Percentiles rank a stretch among this genome's conserved stretches.
These are phyloP conservation scores for Drosophila sordidapex DNA, from an alignment of 2,888 invertebrate genomes.

Conservation along the genomic window DNA sequence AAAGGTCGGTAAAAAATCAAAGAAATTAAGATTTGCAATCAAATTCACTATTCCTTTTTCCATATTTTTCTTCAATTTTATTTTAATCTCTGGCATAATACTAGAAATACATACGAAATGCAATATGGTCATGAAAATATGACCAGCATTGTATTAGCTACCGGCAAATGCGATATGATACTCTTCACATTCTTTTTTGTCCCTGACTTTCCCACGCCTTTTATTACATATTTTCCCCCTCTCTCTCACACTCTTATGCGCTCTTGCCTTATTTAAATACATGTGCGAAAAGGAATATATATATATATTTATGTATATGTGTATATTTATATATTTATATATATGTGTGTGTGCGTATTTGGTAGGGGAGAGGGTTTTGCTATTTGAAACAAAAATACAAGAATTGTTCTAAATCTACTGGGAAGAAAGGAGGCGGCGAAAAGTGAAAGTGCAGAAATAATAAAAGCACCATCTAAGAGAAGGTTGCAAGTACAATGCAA, in stretches of 20 bases:
- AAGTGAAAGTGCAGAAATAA: slow-evolving; percentile 66
- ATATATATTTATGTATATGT: neutral
- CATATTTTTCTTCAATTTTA: neutral
- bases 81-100: neutral
- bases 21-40: neutral
- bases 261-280: slow-evolving; percentile 22
- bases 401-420: slow-evolving; percentile 71
- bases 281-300: slow-evolving; percentile 11
- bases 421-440: slow-evolving; percentile 28
- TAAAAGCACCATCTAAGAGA: slow-evolving; percentile 20
- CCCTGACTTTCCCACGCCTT: slow-evolving; percentile 56
- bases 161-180: slow-evolving; percentile 38
- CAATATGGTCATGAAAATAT: slow-evolving; percentile 5
- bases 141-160: slow-evolving; percentile 8
- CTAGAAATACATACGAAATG: neutral
- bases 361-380: slow-evolving; percentile 2
- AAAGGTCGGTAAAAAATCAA: neutral
- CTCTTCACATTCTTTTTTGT: slow-evolving; percentile 39
- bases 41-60: neutral
- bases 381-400: slow-evolving; percentile 54
- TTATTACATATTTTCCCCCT: slow-evolving; percentile 35
- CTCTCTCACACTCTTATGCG: slow-evolving; percentile 1
- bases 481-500: slow-evolving; percentile 10
- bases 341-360: neutral
- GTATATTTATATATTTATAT: too few relatives aligned